Conservation (phyloP, 2,113 vertebrate genomes). For the Acinonyx jubatus region DNA sequence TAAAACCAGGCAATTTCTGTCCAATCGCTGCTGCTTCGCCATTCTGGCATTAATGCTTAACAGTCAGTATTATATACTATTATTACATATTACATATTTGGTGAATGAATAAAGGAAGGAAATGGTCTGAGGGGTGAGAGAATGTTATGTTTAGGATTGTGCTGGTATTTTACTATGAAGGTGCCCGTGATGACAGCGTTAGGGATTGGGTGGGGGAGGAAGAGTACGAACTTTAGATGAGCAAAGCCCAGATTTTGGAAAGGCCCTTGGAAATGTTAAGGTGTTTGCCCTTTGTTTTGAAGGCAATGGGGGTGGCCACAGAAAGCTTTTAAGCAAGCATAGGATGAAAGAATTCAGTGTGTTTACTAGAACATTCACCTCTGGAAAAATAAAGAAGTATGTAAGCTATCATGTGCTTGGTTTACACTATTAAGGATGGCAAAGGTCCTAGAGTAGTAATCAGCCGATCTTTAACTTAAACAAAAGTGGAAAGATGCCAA, state of each 20-base stretch:
- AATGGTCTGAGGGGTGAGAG: background rate
- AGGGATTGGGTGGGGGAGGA: rapidly evolving
- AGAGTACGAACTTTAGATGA: background rate
- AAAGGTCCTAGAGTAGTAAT: background rate
- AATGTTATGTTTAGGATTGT: background rate
- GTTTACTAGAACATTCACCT: background rate
- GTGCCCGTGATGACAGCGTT: background rate
- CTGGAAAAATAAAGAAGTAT: background rate
- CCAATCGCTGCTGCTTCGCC: background rate
- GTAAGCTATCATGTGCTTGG: background rate
- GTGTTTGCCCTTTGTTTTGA: background rate
- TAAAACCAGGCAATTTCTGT: background rate
- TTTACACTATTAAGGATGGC: background rate
- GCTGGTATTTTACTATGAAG: background rate
- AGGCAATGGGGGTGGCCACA: background rate
- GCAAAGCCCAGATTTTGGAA: background rate
- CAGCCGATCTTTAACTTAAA: background rate
- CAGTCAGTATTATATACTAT: background rate
- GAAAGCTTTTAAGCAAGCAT: background rate
- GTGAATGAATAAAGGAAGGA: background rate
- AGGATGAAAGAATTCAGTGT: background rate
- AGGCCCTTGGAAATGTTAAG: background rate
- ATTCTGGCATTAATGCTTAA: background rate
- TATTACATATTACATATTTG: background rate
- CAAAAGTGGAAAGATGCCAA: background rate